phyloP scores from a whole-genome alignment of 2,113 vertebrate species.

The Tringa solitaria region DNA sequence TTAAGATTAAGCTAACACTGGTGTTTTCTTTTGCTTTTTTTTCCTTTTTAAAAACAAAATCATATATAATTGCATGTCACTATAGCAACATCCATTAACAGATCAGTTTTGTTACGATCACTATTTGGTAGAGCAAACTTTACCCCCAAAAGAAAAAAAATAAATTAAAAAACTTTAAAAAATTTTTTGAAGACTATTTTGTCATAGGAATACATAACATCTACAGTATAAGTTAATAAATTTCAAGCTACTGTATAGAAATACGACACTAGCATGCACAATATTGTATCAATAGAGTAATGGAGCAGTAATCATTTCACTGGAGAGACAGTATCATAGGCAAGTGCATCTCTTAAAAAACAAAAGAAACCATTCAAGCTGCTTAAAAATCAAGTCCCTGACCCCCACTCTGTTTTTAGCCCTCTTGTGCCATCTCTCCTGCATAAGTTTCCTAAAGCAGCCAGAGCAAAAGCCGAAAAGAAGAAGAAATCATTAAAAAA shows the following conservation, averaged over 20 bases:
- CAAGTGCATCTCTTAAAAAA: conserved; percentile 92
- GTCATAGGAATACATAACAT: conserved; percentile 99
- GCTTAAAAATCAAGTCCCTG: conserved; percentile 82
- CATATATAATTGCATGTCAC: conserved; percentile 93
- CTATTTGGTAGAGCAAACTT: conserved; percentile 93
- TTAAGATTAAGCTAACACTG: conserved; percentile 94
- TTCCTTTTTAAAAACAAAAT: conserved; percentile 80
- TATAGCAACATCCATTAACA: conserved; percentile 92
- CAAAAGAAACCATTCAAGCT: conserved; percentile 86
- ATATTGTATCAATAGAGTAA: conserved; percentile 95
- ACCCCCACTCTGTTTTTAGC: conserved; percentile 72
- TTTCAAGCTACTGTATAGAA: conserved; percentile 99
- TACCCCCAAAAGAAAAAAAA: conserved; percentile 79
- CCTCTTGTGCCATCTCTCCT: conserved; percentile 73
- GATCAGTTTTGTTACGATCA: conserved; percentile 95
- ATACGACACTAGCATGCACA: conserved; percentile 99
- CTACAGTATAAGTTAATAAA: conserved; percentile 98
- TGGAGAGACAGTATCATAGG: conserved; percentile 94
- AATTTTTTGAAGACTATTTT: conserved; percentile 87
- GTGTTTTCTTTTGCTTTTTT: conserved; percentile 81
- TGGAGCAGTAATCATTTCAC: conserved; percentile 95
- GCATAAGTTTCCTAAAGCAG: conserved; percentile 74
- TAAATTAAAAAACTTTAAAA: conserved; percentile 92
- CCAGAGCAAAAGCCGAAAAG: conserved; percentile 75
- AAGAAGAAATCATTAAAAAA: background rate